These are phyloP conservation scores for Balearica regulorum DNA, from an alignment of 2,797 vertebrate genomes.

Conservation along the genomic window DNA sequence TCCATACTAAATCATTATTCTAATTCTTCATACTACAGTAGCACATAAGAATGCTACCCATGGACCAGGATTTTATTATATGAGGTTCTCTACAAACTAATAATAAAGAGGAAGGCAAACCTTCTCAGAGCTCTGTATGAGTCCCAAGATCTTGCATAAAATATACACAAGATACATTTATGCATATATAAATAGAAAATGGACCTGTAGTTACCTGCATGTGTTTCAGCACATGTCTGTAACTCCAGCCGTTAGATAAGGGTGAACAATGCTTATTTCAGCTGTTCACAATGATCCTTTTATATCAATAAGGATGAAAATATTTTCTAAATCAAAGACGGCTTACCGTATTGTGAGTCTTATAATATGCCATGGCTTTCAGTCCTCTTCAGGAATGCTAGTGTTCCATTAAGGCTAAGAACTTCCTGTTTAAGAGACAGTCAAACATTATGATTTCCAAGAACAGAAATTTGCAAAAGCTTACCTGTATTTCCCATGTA, in stretches of 20 bases:
- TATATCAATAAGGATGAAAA: not conserved
- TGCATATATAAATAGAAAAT: not conserved
- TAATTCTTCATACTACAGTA: not conserved
- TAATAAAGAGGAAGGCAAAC: not conserved
- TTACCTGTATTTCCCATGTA: not conserved
- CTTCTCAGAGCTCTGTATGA: not conserved
- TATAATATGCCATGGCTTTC: not conserved
- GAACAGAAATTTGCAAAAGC: not conserved
- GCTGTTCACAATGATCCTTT: constrained; percentile 27
- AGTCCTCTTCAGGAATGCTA: not conserved
- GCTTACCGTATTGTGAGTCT: not conserved
- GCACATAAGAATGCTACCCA: not conserved
- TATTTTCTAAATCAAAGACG: constrained; percentile 1
- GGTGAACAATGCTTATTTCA: constrained; percentile 9
- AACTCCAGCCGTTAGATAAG: not conserved
- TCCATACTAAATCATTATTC: not conserved
- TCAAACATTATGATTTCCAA: not conserved
- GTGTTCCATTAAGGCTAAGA: constrained; percentile 4
- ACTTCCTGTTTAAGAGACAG: constrained; percentile 2
- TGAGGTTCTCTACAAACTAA: not conserved
- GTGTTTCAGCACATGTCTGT: not conserved
- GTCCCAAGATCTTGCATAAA: not conserved
- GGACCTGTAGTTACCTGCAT: not conserved
- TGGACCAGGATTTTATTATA: not conserved
- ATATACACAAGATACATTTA: not conserved